Evolutionary conservation across 2,888 invertebrate species (phyloP).

Genomic region (Cepaea hortensis): DNA sequence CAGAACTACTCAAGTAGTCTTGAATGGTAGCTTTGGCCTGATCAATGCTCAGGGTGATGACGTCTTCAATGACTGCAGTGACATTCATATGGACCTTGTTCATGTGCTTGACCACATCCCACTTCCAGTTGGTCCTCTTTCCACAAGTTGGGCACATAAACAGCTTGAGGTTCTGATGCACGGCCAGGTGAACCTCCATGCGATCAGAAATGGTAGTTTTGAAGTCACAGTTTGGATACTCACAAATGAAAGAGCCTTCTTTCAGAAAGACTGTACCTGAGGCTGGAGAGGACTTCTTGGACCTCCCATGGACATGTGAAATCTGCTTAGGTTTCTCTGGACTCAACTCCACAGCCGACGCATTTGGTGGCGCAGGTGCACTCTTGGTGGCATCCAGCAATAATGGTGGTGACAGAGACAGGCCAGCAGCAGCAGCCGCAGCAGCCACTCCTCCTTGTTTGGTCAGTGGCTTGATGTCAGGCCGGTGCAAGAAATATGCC

Average conservation of each 20-base stretch:
- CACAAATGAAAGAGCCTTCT: constrained; percentile 45
- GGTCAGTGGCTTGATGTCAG: constrained; percentile 43
- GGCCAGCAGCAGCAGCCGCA: background rate
- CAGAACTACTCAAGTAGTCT: constrained; percentile 63
- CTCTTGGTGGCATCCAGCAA: background rate
- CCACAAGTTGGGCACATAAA: constrained; percentile 74
- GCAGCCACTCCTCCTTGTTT: constrained; percentile 26
- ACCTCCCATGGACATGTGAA: background rate
- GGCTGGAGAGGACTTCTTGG: background rate
- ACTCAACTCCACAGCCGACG: background rate
- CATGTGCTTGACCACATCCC: constrained; percentile 75
- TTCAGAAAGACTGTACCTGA: constrained; percentile 26
- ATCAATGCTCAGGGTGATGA: constrained; percentile 65
- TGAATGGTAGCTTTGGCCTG: constrained; percentile 72
- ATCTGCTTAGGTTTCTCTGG: background rate
- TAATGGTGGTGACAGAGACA: background rate
- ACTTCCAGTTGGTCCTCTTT: constrained; percentile 73
- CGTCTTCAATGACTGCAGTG: constrained; percentile 57
- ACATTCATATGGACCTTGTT: constrained; percentile 61
- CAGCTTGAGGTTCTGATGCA: constrained; percentile 72
- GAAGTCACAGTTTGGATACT: constrained; percentile 65
- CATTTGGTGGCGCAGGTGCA: background rate
- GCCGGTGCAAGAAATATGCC: constrained; percentile 39
- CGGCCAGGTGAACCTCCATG: constrained; percentile 71
- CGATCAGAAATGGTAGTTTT: constrained; percentile 68